Evolutionary conservation across 1,140 invertebrate genomes (phyloP).

Genomic region (Babylonia areolata): DNA sequence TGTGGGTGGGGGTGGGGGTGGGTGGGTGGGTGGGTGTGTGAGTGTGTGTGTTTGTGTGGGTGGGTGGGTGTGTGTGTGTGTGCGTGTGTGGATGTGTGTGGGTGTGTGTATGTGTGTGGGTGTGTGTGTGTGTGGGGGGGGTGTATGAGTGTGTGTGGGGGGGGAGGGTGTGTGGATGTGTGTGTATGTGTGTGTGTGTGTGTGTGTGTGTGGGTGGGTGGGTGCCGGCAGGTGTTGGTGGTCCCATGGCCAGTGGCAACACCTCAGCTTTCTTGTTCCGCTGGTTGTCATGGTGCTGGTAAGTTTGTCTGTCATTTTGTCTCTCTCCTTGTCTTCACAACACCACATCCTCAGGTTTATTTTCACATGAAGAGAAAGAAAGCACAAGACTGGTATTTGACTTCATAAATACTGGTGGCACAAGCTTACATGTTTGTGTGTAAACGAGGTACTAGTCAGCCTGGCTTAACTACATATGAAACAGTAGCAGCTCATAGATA

Average conservation of each 20-base stretch:
- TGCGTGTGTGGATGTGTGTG: not conserved
- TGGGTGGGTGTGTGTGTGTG: not conserved
- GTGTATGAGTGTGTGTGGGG: constrained; percentile 8
- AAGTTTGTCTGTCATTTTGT: not conserved
- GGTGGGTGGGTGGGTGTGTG: not conserved
- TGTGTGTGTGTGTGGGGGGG: not conserved
- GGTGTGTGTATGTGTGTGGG: not conserved
- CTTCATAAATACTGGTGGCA: no score
- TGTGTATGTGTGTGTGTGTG: constrained; percentile 7
- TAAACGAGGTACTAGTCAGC: no score
- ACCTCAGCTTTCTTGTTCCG: constrained; percentile 50
- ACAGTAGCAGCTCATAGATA: no score
- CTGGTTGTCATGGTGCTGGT: constrained; percentile 37
- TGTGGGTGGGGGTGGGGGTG: no score
- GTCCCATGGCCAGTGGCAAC: constrained; percentile 47
- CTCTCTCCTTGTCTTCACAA: no score
- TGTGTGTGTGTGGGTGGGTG: constrained; percentile 19
- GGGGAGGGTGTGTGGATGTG: not conserved
- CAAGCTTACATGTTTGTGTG: no score
- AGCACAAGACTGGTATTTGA: no score
- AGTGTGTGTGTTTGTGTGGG: constrained; percentile 1
- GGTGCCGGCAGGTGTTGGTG: constrained; percentile 49
- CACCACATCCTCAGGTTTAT: no score
- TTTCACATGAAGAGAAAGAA: no score
- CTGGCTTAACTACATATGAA: no score